Evolutionary conservation across 2,888 invertebrate genomes (phyloP), one percentile per base, ranked within the genome.

Genomic region (Spodoptera exigua): DNA sequence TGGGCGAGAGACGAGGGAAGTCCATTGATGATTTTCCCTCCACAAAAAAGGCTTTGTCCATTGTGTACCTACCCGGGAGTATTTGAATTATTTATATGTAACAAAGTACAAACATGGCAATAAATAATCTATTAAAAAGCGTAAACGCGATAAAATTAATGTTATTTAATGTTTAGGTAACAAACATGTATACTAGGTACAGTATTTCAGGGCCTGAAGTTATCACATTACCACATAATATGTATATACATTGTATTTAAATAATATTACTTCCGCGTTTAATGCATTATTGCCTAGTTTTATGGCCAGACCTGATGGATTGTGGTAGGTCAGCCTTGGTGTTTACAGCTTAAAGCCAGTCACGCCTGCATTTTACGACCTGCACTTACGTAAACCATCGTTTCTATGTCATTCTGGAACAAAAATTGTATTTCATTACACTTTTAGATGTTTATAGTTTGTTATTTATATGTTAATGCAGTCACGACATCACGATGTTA

Each of bases 261-360:
- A 35, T 53, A 41, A 10, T 21, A 32, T 5, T 27, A 43, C 64
- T 65, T 59, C 66, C 66, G 59, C n/a, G 17, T 41, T 36, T 37
- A 11, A 36, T 21, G 65, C 46, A 65, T 71, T 65, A 60, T 70
- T 54, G 32, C 13, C 9, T 12, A 48, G 39, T 55, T 56, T 12
- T 35, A 63, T 36, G 45, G 35, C 12, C 27, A 35, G 13, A 35
- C n/a, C n/a, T 39, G 60, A 37, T 36, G 18, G 41, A n/a, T 70
- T 68, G 66, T n/a, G 71, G 66, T 65, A 68, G 68, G 68, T 68
- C 68, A 60, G 53, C 39, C 49, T 27, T 34, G 54, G 17, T 18
- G 49, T 41, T 70, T 43, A 65, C 37, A 27, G 66, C 53, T 65
- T 70, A 34, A 60, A 46, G 52, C 16, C 36, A 49, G 46, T 43